Evolutionary conservation across 92 coral and sea anemone genomes (phyloP), one percentile per base, ranked within the genome.

Genomic region (Heteractis magnifica): DNA sequence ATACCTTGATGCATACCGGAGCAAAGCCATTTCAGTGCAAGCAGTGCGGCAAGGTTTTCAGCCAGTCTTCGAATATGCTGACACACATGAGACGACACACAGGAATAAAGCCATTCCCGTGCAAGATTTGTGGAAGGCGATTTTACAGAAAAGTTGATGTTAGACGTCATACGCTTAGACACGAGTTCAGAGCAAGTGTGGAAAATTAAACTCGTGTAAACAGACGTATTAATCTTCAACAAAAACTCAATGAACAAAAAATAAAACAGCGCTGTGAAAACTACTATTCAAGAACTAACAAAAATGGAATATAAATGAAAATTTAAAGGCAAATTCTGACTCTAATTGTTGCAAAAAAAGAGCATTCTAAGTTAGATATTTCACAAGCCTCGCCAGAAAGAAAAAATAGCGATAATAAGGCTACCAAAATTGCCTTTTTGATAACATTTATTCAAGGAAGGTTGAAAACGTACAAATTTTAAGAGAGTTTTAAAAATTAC

Each of bases 1-100:
- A 93, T 73, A 93, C 95, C 0, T 77, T 93, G 48, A 93, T 93
- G 97, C 97, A 93, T 71, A 93, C 97, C 1, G 97, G 97, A 41
- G 94, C 88, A n/a, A 93, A 93, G 23, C 97, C 97, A 0, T 93
- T 93, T 72, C 94, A 91, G 80, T 93, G 97, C 56, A 91, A 92
- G 87, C 97, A 93, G 65, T 93, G 97, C 49, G 97, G 97, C 0
- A 93, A 93, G 79, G 97, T 93, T 3, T 93, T 93, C 79, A 93
- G 97, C 72, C 97, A 93, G 79, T 93, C 97, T 0, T 93, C 97
- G 1, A 93, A 93, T 82, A 93, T 93, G 97, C 77, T 93, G 8
- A 93, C 97, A 0, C 97, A 93, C 77, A 93, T 93, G 97, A 75
- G 97, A 76, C 73, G 97, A 21, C 97, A 93, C 83, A 91, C 97